These are phyloP conservation scores for Tryphoninae sp. DNA, from an alignment of 2,888 invertebrate genomes.

Conservation along the genomic window DNA sequence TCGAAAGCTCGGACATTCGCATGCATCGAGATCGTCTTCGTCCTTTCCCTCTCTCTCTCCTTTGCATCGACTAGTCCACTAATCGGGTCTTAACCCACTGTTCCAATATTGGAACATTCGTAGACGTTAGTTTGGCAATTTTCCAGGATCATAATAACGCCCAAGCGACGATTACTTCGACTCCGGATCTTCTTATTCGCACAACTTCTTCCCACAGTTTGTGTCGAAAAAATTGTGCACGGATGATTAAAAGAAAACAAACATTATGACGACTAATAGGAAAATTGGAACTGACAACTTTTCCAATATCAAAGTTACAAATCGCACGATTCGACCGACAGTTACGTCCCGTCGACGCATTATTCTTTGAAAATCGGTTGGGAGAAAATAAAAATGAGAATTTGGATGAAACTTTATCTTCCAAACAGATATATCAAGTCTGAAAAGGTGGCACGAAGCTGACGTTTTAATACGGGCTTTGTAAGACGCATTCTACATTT, in stretches of 20 bases:
- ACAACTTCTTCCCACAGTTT: slow-evolving; percentile 22
- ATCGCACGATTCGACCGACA: no score
- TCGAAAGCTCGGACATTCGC: neutral
- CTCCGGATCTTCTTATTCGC: slow-evolving; percentile 50
- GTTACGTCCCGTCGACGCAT: neutral
- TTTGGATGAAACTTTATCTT: neutral
- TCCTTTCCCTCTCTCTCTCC: slow-evolving; percentile 24
- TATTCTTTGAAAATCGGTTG: neutral
- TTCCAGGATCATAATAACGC: slow-evolving; percentile 64
- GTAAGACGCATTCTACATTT: neutral
- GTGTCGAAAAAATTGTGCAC: slow-evolving; percentile 23
- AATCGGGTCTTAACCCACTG: slow-evolving; percentile 65
- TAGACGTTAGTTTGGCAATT: slow-evolving; percentile 63
- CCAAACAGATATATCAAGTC: neutral
- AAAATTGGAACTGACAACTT: neutral
- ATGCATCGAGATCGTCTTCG: neutral
- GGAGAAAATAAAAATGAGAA: neutral
- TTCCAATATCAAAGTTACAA: no score
- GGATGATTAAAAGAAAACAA: neutral
- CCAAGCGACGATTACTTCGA: slow-evolving; percentile 54
- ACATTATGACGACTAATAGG: slow-evolving; percentile 16
- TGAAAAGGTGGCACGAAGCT: neutral
- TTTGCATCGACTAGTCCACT: slow-evolving; percentile 47
- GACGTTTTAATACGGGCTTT: neutral
- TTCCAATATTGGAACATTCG: slow-evolving; percentile 68